Evolutionary conservation across 2,888 invertebrate genomes (phyloP).

Genomic region (Athetis lepigone): DNA sequence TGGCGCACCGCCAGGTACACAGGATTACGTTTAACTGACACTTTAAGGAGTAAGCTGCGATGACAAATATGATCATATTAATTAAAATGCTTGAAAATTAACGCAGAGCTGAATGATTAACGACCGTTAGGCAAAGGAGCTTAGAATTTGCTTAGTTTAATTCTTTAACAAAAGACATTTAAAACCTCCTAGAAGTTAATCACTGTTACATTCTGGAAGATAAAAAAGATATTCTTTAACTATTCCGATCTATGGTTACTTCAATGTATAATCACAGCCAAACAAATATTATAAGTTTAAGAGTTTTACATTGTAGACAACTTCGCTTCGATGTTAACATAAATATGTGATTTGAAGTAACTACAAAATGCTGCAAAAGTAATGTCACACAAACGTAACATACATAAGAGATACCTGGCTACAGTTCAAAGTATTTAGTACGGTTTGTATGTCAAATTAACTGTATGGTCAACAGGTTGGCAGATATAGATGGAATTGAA

Average conservation of each 20-base stretch:
- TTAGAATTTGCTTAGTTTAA: not conserved
- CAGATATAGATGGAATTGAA: not conserved
- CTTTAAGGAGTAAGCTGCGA: conserved; percentile 4
- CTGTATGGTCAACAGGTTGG: conserved; percentile 15
- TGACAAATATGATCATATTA: not conserved
- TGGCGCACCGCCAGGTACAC: conserved; percentile 55
- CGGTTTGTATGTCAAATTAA: not conserved
- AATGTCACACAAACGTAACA: conserved; percentile 23
- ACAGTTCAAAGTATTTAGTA: conserved; percentile 30
- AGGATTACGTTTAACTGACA: not conserved
- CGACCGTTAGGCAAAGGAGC: not conserved
- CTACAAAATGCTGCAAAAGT: conserved; percentile 9
- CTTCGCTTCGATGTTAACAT: conserved; percentile 1
- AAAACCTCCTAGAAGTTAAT: too few relatives aligned
- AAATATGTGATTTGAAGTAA: conserved; percentile 13
- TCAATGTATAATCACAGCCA: too few relatives aligned
- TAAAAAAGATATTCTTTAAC: too few relatives aligned
- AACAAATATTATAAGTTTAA: conserved; percentile 9
- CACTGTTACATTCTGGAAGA: too few relatives aligned
- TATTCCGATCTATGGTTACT: too few relatives aligned
- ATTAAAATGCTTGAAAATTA: too few relatives aligned
- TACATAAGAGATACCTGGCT: conserved; percentile 32
- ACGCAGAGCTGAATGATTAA: not conserved
- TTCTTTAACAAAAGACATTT: too few relatives aligned
- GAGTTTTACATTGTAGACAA: not conserved